Percentiles rank a stretch among this genome's conserved stretches.
phyloP scores from a whole-genome alignment of 2,113 vertebrate species.

The Phrynocephalus versicolor region DNA sequence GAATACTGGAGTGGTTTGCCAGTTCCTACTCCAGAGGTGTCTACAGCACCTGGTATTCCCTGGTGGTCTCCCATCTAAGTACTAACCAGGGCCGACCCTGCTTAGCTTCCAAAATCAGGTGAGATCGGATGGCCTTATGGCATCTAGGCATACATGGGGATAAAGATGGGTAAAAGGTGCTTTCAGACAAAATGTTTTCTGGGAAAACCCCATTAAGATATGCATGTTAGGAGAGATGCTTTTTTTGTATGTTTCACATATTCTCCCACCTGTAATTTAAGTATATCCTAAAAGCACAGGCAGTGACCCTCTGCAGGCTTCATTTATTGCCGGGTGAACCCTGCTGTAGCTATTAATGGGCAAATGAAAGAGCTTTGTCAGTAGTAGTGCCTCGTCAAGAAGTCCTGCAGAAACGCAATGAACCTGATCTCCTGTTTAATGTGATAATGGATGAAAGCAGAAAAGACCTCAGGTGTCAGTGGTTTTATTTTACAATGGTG shows the following conservation, averaged over 20 bases:
- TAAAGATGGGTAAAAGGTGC: not conserved
- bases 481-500: constrained; percentile 42
- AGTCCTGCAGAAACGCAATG: constrained; percentile 58
- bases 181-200: not conserved
- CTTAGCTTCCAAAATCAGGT: too few relatives aligned
- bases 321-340: constrained; percentile 46
- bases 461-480: constrained; percentile 39
- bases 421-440: constrained; percentile 52
- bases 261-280: constrained; percentile 39
- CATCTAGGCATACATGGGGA: too few relatives aligned
- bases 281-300: constrained; percentile 30
- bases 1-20: too few relatives aligned
- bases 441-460: constrained; percentile 40
- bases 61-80: too few relatives aligned
- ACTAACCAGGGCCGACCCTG: too few relatives aligned
- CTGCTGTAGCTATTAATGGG: constrained; percentile 51
- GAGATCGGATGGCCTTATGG: too few relatives aligned
- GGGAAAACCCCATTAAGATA: constrained; percentile 6
- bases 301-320: constrained; percentile 33
- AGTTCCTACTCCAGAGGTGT: too few relatives aligned
- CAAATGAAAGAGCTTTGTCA: constrained; percentile 64
- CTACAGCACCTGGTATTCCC: too few relatives aligned
- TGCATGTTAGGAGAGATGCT: constrained; percentile 26
- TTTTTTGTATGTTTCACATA: constrained; percentile 47
- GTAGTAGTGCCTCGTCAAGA: constrained; percentile 62